Conservation (phyloP, 2,888 invertebrate genomes). For the Nephrotoma guestfalica region DNA sequence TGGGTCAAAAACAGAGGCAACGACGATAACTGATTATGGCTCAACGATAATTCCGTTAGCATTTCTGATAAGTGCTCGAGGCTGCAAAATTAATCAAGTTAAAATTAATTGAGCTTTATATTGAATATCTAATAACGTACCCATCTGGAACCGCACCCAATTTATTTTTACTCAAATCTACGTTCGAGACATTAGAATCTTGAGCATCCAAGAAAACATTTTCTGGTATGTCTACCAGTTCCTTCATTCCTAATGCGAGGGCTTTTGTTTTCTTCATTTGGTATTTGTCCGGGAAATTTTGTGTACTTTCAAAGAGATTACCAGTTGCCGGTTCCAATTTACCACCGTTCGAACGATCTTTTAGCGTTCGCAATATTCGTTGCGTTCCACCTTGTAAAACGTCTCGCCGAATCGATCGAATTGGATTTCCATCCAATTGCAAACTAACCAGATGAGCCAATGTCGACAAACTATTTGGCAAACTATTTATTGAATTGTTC, state of each 20-base stretch:
- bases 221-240: conserved; percentile 49
- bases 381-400: conserved; percentile 73
- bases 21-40: conserved; percentile 48
- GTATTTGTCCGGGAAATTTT: conserved; percentile 21
- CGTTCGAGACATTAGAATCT: conserved; percentile 52
- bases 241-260: conserved; percentile 34
- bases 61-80: conserved; percentile 35
- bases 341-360: conserved; percentile 36
- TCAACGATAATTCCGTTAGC: conserved; percentile 51
- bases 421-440: conserved; percentile 72
- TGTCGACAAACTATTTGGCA: conserved; percentile 51
- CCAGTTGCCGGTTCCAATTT: not conserved
- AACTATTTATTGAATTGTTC: conserved; percentile 56
- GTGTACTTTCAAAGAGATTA: not conserved
- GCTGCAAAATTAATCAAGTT: conserved; percentile 24
- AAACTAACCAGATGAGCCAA: conserved; percentile 69
- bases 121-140: conserved; percentile 31
- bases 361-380: conserved; percentile 60
- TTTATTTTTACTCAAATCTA: conserved; percentile 73
- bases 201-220: conserved; percentile 55
- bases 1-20: conserved; percentile 49
- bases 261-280: conserved; percentile 39
- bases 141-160: conserved; percentile 50
- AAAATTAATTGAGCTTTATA: not conserved
- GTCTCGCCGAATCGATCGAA: conserved; percentile 68